Conservation (phyloP, 2,888 invertebrate species). For the Acanthosoma haemorrhoidale region DNA sequence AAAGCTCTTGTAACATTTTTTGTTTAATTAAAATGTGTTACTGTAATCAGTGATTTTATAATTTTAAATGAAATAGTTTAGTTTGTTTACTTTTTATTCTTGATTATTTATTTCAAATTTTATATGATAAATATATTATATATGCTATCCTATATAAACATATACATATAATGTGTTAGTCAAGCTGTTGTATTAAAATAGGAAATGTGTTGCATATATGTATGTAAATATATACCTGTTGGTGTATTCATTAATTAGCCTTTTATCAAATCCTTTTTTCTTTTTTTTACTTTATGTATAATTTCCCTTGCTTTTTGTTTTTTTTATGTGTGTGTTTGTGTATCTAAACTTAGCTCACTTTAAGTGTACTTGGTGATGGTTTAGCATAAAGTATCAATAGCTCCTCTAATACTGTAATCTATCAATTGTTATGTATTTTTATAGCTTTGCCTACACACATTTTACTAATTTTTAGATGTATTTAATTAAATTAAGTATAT, state of each 20-base stretch:
- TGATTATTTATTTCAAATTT: conserved; percentile 8
- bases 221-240: conserved; percentile 28
- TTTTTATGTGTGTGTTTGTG: not conserved
- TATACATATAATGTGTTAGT: conserved; percentile 1
- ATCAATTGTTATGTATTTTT: too few species aligned
- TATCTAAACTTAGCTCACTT: too few species aligned
- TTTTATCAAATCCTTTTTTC: conserved; percentile 1
- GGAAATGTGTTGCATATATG: conserved; percentile 23
- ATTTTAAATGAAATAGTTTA: too few species aligned
- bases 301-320: not conserved
- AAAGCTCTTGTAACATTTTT: too few species aligned
- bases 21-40: not conserved
- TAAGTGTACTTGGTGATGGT: too few species aligned
- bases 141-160: conserved; percentile 17
- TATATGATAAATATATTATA: not conserved
- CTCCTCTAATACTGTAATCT: too few species aligned
- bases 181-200: conserved; percentile 8
- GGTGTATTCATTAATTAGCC: conserved; percentile 19
- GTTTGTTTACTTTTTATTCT: not conserved
- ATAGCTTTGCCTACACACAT: too few species aligned
- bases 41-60: not conserved
- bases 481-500: too few species aligned
- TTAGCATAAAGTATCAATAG: too few species aligned
- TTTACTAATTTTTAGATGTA: too few species aligned
- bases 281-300: not conserved